These are phyloP conservation scores for Menidia beryllina DNA, from an alignment of 2,113 vertebrate genomes.

Conservation along the genomic window DNA sequence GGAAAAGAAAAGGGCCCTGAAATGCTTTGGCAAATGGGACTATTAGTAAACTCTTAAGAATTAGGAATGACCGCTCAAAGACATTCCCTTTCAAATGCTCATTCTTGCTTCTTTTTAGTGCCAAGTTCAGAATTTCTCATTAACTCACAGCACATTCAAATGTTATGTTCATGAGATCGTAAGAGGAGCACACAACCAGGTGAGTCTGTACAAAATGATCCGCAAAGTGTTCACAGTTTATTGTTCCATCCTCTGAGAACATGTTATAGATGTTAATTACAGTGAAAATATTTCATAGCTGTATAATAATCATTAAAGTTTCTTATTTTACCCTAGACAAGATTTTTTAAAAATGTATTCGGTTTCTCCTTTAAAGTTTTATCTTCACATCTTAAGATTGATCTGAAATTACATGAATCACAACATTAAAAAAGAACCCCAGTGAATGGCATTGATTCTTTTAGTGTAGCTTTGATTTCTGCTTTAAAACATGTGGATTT, in stretches of 20 bases:
- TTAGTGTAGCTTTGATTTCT: background rate
- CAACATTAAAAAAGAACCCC: background rate
- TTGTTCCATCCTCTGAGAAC: background rate
- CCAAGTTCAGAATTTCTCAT: background rate
- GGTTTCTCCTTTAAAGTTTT: too few species aligned
- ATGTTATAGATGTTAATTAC: background rate
- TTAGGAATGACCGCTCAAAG: conserved; percentile 54
- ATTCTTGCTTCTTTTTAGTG: conserved; percentile 19
- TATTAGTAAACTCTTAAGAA: conserved; percentile 67
- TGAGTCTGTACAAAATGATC: background rate
- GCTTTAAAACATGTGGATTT: background rate
- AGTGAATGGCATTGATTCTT: background rate
- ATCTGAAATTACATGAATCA: background rate
- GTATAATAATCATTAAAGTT: too few species aligned
- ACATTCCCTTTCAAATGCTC: conserved; percentile 29
- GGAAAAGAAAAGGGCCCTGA: conserved; percentile 48
- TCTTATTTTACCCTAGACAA: too few species aligned
- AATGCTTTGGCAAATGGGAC: conserved; percentile 50
- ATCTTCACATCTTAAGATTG: too few species aligned
- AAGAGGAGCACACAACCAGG: background rate
- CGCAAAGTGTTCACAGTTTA: background rate
- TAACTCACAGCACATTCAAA: background rate
- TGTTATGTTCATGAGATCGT: background rate
- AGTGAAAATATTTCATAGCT: background rate
- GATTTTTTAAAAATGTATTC: background rate